Evolutionary conservation across 2,797 vertebrate genomes (phyloP), one percentile per base, ranked within the genome.

Genomic region (Enteromius argenteus): DNA sequence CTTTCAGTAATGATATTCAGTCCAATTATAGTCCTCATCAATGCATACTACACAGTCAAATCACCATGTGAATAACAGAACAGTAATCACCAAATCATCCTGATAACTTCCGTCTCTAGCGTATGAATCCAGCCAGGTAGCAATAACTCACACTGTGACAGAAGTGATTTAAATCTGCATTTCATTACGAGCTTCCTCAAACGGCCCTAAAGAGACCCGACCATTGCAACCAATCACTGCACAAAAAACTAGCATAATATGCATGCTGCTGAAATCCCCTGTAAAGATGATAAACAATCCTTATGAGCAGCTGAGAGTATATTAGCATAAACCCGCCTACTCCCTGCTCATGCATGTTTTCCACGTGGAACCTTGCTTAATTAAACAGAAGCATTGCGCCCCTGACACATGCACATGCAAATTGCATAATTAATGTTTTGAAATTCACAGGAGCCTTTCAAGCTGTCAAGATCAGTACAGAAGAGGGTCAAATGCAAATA

Each of bases 161-260:
- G 62, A 21, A 83, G 64, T 21, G 51, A 72, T 84, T 87, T 84
- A 72, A 81, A 72, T 77, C 32, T 75, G 64, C 64, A 82, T 88
- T 86, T 91, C 86, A 89, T 92, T 89, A 91, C 88, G 87, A 91
- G 91, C 89, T 92, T 90, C 81, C 81, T 69, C 49, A 79, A 79
- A 68, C 0, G 37, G 49, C 60, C 37, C 49, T 74, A 72, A 82
- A 85, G 53, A 87, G 79, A 82, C 66, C 56, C 35, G 19, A 46
- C 42, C 60, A 37, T 69, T 11, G 14, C 71, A 79, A 88, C 79
- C 80, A 80, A 56, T 67, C 69, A 53, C 75, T 74, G 44, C 32
- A 42, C 39, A 79, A 49, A 79, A 78, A 66, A 58, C 10, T 4
- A 67, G 71, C 79, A 30, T 42, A 53, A 72, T 80, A 58, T 17